Base-by-base conservation (phyloP, 2,797 vertebrate genomes). In the Antennarius maculatus region DNA sequence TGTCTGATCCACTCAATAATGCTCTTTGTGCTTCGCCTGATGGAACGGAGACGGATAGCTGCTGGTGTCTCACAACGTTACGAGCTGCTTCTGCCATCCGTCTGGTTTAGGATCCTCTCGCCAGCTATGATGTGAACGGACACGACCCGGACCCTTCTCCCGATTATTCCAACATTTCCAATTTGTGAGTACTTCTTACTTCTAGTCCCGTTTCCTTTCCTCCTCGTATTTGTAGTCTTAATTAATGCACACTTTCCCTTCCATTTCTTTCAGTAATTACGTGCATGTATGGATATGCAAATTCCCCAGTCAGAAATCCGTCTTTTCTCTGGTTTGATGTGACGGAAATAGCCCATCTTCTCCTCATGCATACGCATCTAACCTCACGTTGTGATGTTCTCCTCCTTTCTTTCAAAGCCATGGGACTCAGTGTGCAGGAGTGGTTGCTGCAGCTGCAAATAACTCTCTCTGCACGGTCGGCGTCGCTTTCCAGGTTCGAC, bases 381-480 rank as follows among this genome's bases (percentile, higher is more conserved):
- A 80, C 76, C 75, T 81, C 72, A 16, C 70, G 69, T 88, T 86
- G 77, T 80, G 76, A 82, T 83, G 74, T 83, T 84, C 85, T 84
- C 71, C 72, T 79, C 64, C 68, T 82, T 84, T 85, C 69, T 90
- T 77, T 74, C 61, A 39, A 91, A 98, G 97, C 91, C 97, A 98
- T 53, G 97, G 97, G 89, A 99, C 97, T 34, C 94, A 93, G 87
- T 98, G 97, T 87, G 97, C 97, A 61, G 97, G 95, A 82, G 95
- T 95, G 86, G 95, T 98, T 82, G 96, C 95, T 65, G 96, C 96
- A 2, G 92, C 94, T 17, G 96, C 96, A 83, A 97, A 97, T 91
- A 96, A 95, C 92, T 96, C 96, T n/a, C 91, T 89, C 18, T 99
- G 97, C 91, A 94, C 94, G 6, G 93, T 97, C 1, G 97, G 97